Evolutionary conservation across 2,113 vertebrate species (phyloP), one percentile per base, ranked within the genome.

Genomic region (Pseudorhombus dupliciocellatus): DNA sequence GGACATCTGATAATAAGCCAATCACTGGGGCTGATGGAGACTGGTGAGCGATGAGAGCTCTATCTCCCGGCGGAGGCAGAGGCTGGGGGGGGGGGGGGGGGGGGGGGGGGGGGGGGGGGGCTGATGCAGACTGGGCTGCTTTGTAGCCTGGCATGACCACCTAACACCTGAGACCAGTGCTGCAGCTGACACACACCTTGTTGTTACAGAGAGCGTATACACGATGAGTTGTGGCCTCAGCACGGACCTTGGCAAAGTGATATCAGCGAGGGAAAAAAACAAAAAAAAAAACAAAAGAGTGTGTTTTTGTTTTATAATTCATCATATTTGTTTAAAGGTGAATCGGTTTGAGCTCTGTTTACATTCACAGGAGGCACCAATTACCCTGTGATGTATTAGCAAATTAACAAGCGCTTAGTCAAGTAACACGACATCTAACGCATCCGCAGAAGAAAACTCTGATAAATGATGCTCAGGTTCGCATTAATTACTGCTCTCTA

Each of bases 1-100:
- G 83, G 89, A 88, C 89, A 89, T 80, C 77, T 81, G 60, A 90
- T 92, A 87, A 92, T 84, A 88, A 90, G 88, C 84, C 91, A 91
- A 89, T 91, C 90, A 89, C 62, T 11, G 10, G 52, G 31, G 51
- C 78, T 88, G 89, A 91, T 90, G 89, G 84, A 74, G 74, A 73
- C 48, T 37, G 67, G 69, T 90, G 88, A 90, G 83, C 65, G 86
- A 92, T 88, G 86, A 89, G 84, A 75, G 77, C 62, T 60, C 60
- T 53, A 56, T 88, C 80, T 76, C 83, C 79, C 84, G 59, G 77
- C 1, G 40, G 81, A 73, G 57, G 62, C 63, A 9, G 78, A 75
- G 72, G 46, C 80, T 75, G 77, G 84, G 77, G 73, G 66, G 78
- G 80, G 85, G 84, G 72, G 79, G 90, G 88, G 79, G 79, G 81